Evolutionary conservation across 2,797 vertebrate genomes (phyloP).

Genomic region (Molossus molossus): DNA sequence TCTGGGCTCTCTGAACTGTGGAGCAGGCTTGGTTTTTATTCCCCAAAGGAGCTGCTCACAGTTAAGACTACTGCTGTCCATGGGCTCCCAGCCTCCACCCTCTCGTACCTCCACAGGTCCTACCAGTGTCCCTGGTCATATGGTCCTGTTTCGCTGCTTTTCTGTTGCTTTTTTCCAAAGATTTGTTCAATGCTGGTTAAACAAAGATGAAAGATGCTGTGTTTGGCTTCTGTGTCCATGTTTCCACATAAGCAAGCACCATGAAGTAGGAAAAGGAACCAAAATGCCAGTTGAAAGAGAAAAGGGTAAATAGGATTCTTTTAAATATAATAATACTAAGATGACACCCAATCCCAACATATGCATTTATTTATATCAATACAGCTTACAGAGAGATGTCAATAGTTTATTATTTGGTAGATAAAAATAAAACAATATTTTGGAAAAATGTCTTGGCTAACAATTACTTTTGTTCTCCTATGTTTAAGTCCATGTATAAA

Average conservation of each 20-base stretch:
- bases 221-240: neutral
- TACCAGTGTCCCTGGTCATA: too few species aligned
- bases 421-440: neutral
- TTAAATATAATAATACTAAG: neutral
- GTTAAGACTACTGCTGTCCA: too few species aligned
- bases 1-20: too few species aligned
- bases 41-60: too few species aligned
- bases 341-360: neutral
- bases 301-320: neutral
- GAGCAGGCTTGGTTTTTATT: too few species aligned
- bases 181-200: neutral
- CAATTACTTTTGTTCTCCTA: conserved; percentile 24
- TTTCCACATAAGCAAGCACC: neutral
- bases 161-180: too few species aligned
- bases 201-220: neutral
- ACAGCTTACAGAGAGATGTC: neutral
- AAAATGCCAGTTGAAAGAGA: neutral
- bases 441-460: conserved; percentile 5
- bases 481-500: conserved; percentile 15
- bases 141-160: too few species aligned
- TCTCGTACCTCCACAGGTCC: too few species aligned
- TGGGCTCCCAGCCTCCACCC: too few species aligned
- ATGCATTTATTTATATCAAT: neutral
- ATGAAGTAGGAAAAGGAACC: neutral
- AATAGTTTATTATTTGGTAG: conserved; percentile 30